phyloP scores from a whole-genome alignment of 2,113 vertebrate genomes.

The Melanerpes aurifrons region DNA sequence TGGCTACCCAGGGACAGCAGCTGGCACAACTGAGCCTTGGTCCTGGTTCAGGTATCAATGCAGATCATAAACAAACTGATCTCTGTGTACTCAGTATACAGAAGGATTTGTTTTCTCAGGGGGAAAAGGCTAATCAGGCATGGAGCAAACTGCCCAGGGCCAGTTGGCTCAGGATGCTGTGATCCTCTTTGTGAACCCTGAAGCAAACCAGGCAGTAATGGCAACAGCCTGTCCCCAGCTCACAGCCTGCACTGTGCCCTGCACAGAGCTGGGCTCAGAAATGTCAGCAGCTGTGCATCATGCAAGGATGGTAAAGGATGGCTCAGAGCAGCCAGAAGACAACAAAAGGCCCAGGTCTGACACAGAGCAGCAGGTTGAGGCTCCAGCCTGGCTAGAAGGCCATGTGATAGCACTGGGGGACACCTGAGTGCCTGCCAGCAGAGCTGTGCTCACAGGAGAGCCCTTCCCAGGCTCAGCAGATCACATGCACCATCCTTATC shows the following conservation, averaged over 20 bases:
- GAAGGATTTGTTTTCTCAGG: not conserved
- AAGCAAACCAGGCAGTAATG: not conserved
- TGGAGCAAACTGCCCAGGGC: not conserved
- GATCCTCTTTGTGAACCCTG: not conserved
- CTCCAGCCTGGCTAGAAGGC: not conserved
- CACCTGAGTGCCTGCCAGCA: not conserved
- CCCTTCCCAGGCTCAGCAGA: not conserved
- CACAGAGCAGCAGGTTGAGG: not conserved
- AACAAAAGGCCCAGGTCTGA: not conserved
- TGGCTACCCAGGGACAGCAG: not conserved
- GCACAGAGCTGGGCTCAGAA: not conserved
- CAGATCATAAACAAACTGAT: not conserved
- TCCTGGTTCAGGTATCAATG: not conserved
- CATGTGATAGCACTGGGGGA: not conserved
- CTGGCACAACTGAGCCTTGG: not conserved
- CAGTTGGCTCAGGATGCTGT: not conserved
- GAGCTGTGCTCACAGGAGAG: not conserved
- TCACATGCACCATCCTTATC: not conserved
- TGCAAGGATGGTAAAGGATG: not conserved
- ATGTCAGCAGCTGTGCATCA: not conserved
- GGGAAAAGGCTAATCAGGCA: not conserved
- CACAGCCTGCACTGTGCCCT: not conserved
- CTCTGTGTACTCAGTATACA: not conserved
- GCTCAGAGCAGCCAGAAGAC: not conserved
- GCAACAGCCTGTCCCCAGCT: not conserved